phyloP scores from a whole-genome alignment of 2,113 vertebrate genomes.

The Amblyopsis rosae region DNA sequence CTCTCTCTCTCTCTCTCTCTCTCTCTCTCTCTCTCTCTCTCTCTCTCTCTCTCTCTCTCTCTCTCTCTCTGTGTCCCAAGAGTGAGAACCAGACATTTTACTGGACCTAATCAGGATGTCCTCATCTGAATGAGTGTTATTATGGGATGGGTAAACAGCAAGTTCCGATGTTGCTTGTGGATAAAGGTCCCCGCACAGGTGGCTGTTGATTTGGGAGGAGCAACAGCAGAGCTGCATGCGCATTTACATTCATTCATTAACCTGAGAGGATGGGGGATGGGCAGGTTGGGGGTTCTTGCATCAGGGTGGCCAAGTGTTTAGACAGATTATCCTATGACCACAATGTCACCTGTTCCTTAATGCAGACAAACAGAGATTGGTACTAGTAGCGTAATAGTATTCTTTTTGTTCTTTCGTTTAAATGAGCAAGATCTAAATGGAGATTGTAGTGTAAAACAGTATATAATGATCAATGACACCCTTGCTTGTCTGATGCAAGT shows the following conservation, averaged over 20 bases:
- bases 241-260: slow-evolving; percentile 34
- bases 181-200: slow-evolving; percentile 54
- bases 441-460: too few relatives aligned
- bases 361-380: not conserved
- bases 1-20: not conserved
- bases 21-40: too few relatives aligned
- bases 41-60: too few relatives aligned
- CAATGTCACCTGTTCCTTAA: not conserved
- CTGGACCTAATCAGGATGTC: slow-evolving; percentile 73
- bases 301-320: too few relatives aligned
- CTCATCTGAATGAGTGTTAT: slow-evolving; percentile 70
- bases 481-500: too few relatives aligned
- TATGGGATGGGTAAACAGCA: slow-evolving; percentile 75
- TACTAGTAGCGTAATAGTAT: too few relatives aligned
- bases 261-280: slow-evolving; percentile 27
- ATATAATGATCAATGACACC: too few relatives aligned
- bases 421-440: too few relatives aligned
- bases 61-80: slow-evolving; percentile 47
- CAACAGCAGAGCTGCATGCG: slow-evolving; percentile 31
- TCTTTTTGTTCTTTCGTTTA: too few relatives aligned
- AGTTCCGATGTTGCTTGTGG: slow-evolving; percentile 66
- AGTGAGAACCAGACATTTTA: slow-evolving; percentile 70
- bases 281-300: slow-evolving; percentile 16
- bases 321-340: not conserved
- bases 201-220: slow-evolving; percentile 57